Conservation (phyloP, 1,140 invertebrate genomes). For the Ladona fulva region DNA sequence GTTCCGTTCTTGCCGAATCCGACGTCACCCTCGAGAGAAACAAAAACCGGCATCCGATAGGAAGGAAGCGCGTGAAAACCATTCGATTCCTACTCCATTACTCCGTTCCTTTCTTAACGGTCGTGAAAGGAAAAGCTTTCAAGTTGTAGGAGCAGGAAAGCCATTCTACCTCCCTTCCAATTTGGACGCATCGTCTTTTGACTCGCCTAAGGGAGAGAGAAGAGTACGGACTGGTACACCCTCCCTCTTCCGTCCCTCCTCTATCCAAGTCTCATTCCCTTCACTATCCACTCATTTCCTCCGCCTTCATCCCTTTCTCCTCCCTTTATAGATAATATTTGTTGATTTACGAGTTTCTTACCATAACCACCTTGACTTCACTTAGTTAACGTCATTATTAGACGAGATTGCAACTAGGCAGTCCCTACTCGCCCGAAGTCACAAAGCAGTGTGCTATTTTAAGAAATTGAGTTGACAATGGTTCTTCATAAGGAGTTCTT, state of each 20-base stretch:
- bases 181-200: background rate
- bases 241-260: background rate
- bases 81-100: constrained; percentile 9
- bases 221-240: background rate
- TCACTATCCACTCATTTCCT: too few relatives aligned
- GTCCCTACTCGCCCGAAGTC: too few relatives aligned
- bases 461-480: too few relatives aligned
- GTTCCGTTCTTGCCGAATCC: too few relatives aligned
- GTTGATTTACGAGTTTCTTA: too few relatives aligned
- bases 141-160: background rate
- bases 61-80: background rate
- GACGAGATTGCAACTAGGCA: too few relatives aligned
- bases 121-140: constrained; percentile 9
- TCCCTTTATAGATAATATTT: background rate
- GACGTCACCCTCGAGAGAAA: background rate
- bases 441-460: too few relatives aligned
- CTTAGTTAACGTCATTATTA: too few relatives aligned
- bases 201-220: background rate
- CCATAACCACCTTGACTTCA: too few relatives aligned
- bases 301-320: background rate
- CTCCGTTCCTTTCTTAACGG: background rate
- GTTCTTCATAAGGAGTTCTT: too few relatives aligned
- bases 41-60: background rate
- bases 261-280: too few relatives aligned
- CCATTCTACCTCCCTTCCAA: constrained; percentile 2